Conservation (phyloP, 2,797 vertebrate genomes). For the Pangasius sanitwongsei region DNA sequence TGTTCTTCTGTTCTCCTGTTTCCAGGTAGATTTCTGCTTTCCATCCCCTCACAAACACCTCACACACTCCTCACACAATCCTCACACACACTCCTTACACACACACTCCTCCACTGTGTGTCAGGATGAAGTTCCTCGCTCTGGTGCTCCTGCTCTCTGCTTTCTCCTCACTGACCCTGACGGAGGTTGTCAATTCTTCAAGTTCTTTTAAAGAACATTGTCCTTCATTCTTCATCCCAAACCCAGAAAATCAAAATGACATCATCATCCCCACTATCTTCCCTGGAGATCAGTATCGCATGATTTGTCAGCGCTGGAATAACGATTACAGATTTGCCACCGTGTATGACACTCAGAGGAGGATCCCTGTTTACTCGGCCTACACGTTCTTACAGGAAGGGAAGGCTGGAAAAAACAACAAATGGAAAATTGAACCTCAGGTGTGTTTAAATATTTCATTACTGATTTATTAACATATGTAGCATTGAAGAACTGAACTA, state of each 20-base stretch:
- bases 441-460: neutral
- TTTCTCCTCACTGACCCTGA: neutral
- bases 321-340: no score
- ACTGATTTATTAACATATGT: no score
- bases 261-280: neutral
- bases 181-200: neutral
- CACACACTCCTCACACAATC: neutral
- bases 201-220: neutral
- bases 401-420: no score
- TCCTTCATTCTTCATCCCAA: neutral
- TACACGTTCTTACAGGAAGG: neutral
- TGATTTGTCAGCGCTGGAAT: neutral
- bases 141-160: neutral
- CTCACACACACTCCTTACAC: neutral
- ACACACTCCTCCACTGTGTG: neutral
- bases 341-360: no score
- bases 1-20: neutral
- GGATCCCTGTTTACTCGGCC: neutral
- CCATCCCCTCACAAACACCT: neutral
- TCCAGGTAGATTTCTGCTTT: neutral
- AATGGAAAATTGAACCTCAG: no score
- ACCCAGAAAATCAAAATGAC: neutral
- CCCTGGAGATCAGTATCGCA: neutral
- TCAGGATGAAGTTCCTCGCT: neutral
- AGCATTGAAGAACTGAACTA: neutral